Evolutionary conservation across 2,113 vertebrate genomes (phyloP).

Genomic region (Tricholaema leucomelas): DNA sequence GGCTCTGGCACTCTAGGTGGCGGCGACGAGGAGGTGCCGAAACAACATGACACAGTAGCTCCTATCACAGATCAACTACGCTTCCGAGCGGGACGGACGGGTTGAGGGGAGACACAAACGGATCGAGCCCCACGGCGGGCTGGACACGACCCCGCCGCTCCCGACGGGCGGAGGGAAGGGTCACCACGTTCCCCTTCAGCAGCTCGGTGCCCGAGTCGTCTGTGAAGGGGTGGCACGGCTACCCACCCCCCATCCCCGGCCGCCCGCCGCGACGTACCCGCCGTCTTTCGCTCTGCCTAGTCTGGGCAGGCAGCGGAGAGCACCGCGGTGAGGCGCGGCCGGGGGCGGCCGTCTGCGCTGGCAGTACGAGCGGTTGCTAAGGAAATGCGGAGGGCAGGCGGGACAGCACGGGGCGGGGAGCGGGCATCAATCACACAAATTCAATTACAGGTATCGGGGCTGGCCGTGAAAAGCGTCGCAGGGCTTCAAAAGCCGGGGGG

Average conservation of each 20-base stretch:
- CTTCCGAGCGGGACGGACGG: not conserved
- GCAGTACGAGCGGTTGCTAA: constrained; percentile 56
- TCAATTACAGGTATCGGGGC: constrained; percentile 55
- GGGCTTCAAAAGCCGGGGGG: constrained; percentile 32
- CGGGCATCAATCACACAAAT: constrained; percentile 31
- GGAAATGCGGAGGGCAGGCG: constrained; percentile 51
- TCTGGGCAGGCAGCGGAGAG: not conserved
- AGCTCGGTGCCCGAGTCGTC: not conserved
- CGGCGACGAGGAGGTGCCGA: not conserved
- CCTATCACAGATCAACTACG: too few relatives aligned
- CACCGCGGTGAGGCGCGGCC: not conserved
- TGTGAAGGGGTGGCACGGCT: too few relatives aligned
- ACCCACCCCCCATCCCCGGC: not conserved
- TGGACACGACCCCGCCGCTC: not conserved
- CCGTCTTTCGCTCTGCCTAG: not conserved
- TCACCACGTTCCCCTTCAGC: not conserved
- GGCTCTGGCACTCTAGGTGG: too few relatives aligned
- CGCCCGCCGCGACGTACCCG: not conserved
- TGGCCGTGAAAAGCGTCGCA: constrained; percentile 12
- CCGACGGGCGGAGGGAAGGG: not conserved
- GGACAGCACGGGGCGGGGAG: not conserved
- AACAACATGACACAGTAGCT: accelerated
- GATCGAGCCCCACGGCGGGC: not conserved
- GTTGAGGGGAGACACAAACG: too few relatives aligned
- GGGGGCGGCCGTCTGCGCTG: not conserved